Percentiles rank a stretch among this genome's conserved stretches.
These are phyloP conservation scores for Diarsia mendica DNA, from an alignment of 2,888 invertebrate species.

Conservation along the genomic window DNA sequence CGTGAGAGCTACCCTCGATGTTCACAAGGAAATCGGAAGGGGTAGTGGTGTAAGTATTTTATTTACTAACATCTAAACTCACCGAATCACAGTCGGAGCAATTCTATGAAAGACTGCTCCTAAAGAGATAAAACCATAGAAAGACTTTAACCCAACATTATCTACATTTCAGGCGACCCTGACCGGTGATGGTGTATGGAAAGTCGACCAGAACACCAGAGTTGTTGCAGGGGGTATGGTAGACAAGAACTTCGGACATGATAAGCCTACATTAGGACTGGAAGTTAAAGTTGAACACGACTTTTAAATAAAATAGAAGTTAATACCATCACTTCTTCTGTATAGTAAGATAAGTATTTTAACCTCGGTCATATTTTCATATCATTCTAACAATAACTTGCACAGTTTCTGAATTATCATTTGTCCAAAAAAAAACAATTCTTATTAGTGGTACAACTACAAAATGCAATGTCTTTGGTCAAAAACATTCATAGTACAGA, in stretches of 20 bases:
- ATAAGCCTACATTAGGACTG: slow-evolving; percentile 70
- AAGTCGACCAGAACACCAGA: slow-evolving; percentile 72
- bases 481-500: neutral
- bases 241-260: slow-evolving; percentile 68
- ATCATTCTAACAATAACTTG: neutral
- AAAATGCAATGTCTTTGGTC: too few relatives aligned
- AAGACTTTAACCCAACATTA: neutral
- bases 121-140: neutral
- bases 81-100: too few relatives aligned
- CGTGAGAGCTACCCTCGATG: slow-evolving; percentile 74
- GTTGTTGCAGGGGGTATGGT: slow-evolving; percentile 71
- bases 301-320: slow-evolving; percentile 50
- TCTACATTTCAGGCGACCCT: slow-evolving; percentile 67
- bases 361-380: neutral
- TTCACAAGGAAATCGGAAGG: slow-evolving; percentile 76
- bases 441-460: too few relatives aligned
- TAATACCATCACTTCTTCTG: neutral
- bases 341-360: neutral
- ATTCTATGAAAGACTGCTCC: neutral
- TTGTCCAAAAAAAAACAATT: neutral
- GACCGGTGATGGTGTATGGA: slow-evolving; percentile 75
- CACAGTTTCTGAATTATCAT: neutral
- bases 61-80: neutral
- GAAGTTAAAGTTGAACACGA: slow-evolving; percentile 71
- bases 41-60: slow-evolving; percentile 75